These are phyloP conservation scores for Phasianus colchicus DNA, from an alignment of 2,113 vertebrate genomes.

Conservation along the genomic window DNA sequence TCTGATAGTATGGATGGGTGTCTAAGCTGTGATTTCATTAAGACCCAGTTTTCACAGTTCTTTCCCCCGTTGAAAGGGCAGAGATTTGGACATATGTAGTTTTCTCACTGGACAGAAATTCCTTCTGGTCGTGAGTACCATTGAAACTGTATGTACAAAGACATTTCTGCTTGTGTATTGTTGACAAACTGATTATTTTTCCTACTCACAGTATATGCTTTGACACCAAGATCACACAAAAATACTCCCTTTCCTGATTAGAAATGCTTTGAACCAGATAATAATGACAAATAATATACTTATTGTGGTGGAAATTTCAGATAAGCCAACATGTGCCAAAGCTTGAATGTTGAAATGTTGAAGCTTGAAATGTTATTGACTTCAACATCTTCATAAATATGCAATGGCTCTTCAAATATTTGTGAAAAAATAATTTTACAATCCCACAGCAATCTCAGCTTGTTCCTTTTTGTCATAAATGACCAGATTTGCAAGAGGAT, in stretches of 20 bases:
- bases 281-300: neutral
- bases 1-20: neutral
- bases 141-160: neutral
- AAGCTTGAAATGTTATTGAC: neutral
- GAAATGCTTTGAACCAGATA: neutral
- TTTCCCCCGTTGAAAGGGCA: neutral
- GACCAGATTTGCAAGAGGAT: neutral
- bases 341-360: too few species aligned
- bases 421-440: neutral
- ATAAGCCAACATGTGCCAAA: neutral
- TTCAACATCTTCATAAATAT: neutral
- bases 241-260: neutral
- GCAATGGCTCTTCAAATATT: neutral
- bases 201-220: neutral
- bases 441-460: neutral
- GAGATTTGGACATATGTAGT: neutral
- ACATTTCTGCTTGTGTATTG: neutral
- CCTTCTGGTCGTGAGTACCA: neutral
- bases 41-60: neutral
- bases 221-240: neutral
- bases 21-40: neutral
- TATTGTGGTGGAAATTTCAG: neutral
- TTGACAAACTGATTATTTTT: neutral
- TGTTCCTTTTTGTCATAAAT: neutral
- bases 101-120: neutral